Conservation (phyloP, 2,888 invertebrate genomes). For the Ferrisia virgata region DNA sequence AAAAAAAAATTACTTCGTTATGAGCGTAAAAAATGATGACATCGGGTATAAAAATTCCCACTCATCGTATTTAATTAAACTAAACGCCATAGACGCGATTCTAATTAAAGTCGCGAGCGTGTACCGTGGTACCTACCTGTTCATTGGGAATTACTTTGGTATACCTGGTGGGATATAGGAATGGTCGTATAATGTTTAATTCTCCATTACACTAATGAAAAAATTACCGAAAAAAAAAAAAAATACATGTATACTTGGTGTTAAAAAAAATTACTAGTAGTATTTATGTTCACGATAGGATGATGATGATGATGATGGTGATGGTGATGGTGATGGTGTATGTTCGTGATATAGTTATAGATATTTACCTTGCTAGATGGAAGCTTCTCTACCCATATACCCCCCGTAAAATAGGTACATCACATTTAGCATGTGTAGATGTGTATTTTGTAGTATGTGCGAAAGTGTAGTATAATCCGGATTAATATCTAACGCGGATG, state of each 20-base stretch:
- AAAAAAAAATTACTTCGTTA: background rate
- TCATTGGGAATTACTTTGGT: constrained; percentile 4
- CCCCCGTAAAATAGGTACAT: too few relatives aligned
- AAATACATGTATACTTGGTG: background rate
- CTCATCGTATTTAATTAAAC: constrained; percentile 5
- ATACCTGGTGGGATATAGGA: background rate
- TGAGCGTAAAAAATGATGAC: constrained; percentile 5
- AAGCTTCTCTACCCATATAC: background rate
- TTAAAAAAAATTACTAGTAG: background rate
- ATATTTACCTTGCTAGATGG: background rate
- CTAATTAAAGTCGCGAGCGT: background rate
- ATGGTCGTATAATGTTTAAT: background rate
- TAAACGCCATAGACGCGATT: background rate
- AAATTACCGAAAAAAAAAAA: background rate
- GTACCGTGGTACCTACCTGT: too few relatives aligned
- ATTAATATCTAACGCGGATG: background rate
- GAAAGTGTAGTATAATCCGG: background rate
- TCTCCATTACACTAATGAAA: background rate
- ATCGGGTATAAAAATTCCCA: background rate
- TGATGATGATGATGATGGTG: background rate
- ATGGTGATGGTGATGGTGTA: background rate
- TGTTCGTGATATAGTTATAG: background rate
- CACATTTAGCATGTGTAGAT: background rate
- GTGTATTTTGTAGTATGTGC: background rate
- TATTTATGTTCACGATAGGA: too few relatives aligned